Evolutionary conservation across 2,797 vertebrate genomes (phyloP).

Genomic region (Sebastes jordani): DNA sequence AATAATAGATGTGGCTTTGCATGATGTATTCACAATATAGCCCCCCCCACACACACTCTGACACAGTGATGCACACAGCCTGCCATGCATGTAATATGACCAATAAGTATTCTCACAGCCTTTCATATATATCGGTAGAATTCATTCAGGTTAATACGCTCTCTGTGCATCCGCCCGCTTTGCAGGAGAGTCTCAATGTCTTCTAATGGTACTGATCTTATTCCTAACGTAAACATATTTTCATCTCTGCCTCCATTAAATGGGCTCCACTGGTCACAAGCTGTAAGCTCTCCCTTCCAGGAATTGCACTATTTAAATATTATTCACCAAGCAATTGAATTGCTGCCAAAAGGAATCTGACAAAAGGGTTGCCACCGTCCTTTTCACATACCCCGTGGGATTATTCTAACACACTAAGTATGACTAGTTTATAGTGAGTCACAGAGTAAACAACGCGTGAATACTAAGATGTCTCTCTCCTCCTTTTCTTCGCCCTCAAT

Average conservation of each 20-base stretch:
- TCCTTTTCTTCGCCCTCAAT: background rate
- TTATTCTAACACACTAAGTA: conserved; percentile 2
- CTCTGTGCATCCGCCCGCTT: background rate
- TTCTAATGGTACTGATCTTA: background rate
- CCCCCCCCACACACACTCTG: background rate
- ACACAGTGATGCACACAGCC: background rate
- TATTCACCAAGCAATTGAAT: conserved; percentile 11
- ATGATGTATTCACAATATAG: conserved; percentile 44
- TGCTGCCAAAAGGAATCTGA: conserved; percentile 3
- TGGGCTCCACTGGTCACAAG: background rate
- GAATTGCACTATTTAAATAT: background rate
- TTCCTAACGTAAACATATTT: background rate
- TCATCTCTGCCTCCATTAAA: background rate
- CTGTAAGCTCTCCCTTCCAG: background rate
- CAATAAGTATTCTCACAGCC: background rate
- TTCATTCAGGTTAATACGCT: background rate
- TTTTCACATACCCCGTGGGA: conserved; percentile 4
- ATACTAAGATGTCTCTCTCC: background rate
- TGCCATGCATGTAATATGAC: background rate
- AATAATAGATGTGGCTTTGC: conserved; percentile 54
- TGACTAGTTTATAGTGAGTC: background rate
- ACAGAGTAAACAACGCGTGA: background rate
- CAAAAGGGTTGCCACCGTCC: background rate
- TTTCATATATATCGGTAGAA: background rate
- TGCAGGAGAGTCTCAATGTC: background rate